Conservation (phyloP, 2,797 vertebrate species). For the Gymnothorax reevesii region DNA sequence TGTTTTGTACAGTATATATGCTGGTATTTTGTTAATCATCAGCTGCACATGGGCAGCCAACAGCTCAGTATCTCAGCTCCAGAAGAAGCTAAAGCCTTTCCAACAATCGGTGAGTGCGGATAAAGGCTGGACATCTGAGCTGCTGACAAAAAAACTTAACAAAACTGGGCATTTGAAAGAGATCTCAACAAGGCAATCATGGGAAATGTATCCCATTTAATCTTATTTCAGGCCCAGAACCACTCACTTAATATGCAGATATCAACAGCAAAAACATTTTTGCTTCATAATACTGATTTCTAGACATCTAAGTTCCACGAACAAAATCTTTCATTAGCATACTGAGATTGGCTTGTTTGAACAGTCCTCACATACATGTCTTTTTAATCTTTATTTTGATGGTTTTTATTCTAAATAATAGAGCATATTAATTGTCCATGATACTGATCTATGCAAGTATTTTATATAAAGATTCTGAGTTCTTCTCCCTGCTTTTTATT, state of each 20-base stretch:
- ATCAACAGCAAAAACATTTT: not conserved
- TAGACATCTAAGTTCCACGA: not conserved
- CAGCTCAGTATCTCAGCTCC: not conserved
- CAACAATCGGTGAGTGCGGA: not conserved
- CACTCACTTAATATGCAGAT: not conserved
- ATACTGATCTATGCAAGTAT: not conserved
- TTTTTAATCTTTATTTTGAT: not conserved
- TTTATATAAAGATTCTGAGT: not conserved
- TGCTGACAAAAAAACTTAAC: slow-evolving; percentile 10
- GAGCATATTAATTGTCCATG: not conserved
- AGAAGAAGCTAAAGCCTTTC: not conserved
- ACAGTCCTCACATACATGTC: not conserved
- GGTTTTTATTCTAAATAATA: not conserved
- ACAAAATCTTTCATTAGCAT: not conserved
- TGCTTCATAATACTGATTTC: not conserved
- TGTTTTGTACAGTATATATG: too few species aligned
- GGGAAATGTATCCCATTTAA: not conserved
- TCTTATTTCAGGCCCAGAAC: not conserved
- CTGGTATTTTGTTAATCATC: not conserved
- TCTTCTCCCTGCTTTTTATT: not conserved
- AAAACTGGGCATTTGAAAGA: slow-evolving; percentile 1
- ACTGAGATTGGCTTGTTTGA: not conserved
- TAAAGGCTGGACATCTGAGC: not conserved
- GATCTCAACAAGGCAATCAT: not conserved
- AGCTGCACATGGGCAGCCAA: not conserved